Conservation (phyloP, 2,797 vertebrate genomes). For the Sebastes vulpes region DNA sequence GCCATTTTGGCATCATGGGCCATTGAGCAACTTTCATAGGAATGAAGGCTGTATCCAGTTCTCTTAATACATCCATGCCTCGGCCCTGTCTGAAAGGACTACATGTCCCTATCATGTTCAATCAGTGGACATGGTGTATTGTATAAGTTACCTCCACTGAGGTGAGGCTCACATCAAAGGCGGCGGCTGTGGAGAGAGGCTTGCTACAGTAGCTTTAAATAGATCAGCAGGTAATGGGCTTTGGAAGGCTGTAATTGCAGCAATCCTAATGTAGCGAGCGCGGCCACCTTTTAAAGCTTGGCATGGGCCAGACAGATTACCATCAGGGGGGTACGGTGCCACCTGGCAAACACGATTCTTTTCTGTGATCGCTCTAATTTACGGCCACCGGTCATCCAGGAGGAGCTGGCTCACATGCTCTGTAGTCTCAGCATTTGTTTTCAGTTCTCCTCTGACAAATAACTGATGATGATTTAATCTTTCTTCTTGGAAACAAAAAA, state of each 20-base stretch:
- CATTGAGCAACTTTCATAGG: too few relatives aligned
- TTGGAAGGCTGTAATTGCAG: slow-evolving; percentile 73
- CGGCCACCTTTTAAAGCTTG: slow-evolving; percentile 63
- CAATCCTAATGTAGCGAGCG: slow-evolving; percentile 46
- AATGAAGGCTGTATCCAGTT: too few relatives aligned
- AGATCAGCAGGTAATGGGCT: slow-evolving; percentile 79
- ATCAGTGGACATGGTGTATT: slow-evolving; percentile 24
- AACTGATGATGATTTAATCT: slow-evolving; percentile 32
- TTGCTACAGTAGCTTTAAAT: slow-evolving; percentile 72
- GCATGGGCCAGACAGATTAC: slow-evolving; percentile 69
- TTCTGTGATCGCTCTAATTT: slow-evolving; percentile 67
- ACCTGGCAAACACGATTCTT: slow-evolving; percentile 65
- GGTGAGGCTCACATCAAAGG: slow-evolving; percentile 53
- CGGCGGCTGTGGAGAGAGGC: slow-evolving; percentile 43
- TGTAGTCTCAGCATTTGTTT: slow-evolving; percentile 33
- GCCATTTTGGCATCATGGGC: too few relatives aligned
- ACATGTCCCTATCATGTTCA: not conserved
- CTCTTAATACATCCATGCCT: too few relatives aligned
- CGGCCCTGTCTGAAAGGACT: too few relatives aligned
- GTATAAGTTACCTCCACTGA: slow-evolving; percentile 30
- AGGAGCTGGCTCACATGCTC: slow-evolving; percentile 23
- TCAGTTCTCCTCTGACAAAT: slow-evolving; percentile 38
- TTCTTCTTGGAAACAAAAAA: slow-evolving; percentile 21
- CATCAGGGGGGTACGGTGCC: slow-evolving; percentile 56
- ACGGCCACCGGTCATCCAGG: slow-evolving; percentile 19